phyloP scores from a whole-genome alignment of 2,888 invertebrate species.

The Cheilosia variabilis region DNA sequence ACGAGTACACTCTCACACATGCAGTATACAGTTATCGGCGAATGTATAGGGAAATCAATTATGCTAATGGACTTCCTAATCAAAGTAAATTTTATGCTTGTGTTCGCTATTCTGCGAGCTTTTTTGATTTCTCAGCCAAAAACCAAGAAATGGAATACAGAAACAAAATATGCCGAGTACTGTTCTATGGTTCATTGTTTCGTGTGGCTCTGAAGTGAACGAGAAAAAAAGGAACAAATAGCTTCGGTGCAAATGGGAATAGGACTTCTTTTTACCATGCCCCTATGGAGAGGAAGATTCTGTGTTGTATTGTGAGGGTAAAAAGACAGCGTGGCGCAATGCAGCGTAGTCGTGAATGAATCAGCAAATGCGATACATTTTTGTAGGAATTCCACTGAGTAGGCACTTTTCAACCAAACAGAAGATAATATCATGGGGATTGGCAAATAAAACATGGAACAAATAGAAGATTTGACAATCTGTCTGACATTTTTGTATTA shows the following conservation, averaged over 20 bases:
- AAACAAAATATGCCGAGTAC: not conserved
- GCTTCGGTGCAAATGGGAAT: not conserved
- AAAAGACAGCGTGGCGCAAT: slow-evolving; percentile 7
- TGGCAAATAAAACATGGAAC: not conserved
- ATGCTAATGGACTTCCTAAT: slow-evolving; percentile 71
- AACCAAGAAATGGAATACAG: not conserved
- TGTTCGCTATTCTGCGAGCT: slow-evolving; percentile 40
- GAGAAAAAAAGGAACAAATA: slow-evolving; percentile 48
- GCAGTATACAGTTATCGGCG: slow-evolving; percentile 48
- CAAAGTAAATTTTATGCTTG: slow-evolving; percentile 61
- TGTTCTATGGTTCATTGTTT: slow-evolving; percentile 50
- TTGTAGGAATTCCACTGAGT: slow-evolving; percentile 6
- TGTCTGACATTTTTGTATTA: too few relatives aligned
- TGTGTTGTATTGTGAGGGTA: not conserved
- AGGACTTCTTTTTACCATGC: not conserved
- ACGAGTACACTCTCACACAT: not conserved
- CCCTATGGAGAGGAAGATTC: not conserved
- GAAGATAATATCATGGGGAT: not conserved
- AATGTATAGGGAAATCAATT: slow-evolving; percentile 72
- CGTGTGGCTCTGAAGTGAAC: slow-evolving; percentile 38
- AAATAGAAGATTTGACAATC: too few relatives aligned
- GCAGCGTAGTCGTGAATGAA: slow-evolving; percentile 32
- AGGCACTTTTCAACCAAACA: slow-evolving; percentile 11
- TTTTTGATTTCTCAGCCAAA: slow-evolving; percentile 39
- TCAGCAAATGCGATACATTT: slow-evolving; percentile 1